Conservation (phyloP, 2,888 invertebrate genomes). For the Ctenicera cuprea region DNA sequence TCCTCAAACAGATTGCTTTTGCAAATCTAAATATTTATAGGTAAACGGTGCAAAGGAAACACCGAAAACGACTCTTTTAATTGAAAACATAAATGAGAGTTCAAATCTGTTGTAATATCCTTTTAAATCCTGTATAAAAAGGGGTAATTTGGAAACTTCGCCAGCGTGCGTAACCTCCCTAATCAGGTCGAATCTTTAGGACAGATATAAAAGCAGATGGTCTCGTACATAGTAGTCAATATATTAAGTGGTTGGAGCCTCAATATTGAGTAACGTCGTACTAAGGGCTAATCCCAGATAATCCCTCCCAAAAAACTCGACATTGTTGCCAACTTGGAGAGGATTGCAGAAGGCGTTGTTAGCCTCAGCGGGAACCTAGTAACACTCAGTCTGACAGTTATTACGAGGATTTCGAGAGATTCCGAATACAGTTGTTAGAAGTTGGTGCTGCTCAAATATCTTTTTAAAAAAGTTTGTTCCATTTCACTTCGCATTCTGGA, state of each 20-base stretch:
- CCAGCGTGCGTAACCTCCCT: constrained; percentile 30
- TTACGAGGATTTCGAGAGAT: constrained; percentile 57
- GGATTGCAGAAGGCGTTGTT: constrained; percentile 60
- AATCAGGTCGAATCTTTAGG: constrained; percentile 41
- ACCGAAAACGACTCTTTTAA: constrained; percentile 15
- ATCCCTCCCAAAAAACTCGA: constrained; percentile 58
- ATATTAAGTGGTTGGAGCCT: constrained; percentile 55
- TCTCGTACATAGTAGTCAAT: constrained; percentile 48
- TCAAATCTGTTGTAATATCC: constrained; percentile 33
- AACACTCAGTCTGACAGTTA: constrained; percentile 59
- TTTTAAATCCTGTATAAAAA: constrained; percentile 39
- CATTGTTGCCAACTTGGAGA: constrained; percentile 58
- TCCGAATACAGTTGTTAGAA: constrained; percentile 47
- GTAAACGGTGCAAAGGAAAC: no score
- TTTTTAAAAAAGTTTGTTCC: constrained; percentile 18
- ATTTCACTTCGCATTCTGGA: neutral
- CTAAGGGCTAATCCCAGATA: constrained; percentile 62
- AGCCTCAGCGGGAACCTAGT: constrained; percentile 57
- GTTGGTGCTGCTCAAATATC: constrained; percentile 23
- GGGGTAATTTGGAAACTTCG: constrained; percentile 19
- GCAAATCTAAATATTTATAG: no score
- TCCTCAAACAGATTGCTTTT: neutral
- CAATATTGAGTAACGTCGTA: constrained; percentile 64
- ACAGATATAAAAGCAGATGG: constrained; percentile 50
- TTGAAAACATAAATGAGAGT: constrained; percentile 35